Percentiles rank a stretch among this genome's conserved stretches.
These are phyloP conservation scores for Alexandromys fortis DNA, from an alignment of 2,113 vertebrate genomes.

Conservation along the genomic window DNA sequence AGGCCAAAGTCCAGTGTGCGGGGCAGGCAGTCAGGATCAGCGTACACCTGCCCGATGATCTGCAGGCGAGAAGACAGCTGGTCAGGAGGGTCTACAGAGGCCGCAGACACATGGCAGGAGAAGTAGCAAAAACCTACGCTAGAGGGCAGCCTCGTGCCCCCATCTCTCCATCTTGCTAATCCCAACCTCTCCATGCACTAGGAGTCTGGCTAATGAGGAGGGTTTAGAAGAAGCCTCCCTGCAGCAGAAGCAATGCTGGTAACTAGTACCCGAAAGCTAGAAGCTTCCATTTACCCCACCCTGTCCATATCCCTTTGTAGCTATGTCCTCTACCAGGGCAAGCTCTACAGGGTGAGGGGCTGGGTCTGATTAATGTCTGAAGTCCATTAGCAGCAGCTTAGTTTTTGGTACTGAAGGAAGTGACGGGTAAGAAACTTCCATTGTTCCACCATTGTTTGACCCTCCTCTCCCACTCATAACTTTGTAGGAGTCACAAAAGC, in stretches of 20 bases:
- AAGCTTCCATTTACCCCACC: background rate
- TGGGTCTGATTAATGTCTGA: background rate
- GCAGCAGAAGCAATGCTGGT: background rate
- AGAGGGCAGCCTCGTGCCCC: background rate
- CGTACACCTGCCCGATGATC: slow-evolving; percentile 99
- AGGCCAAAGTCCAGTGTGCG: slow-evolving; percentile 96
- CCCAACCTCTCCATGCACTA: background rate
- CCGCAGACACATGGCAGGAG: background rate
- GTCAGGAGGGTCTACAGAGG: background rate
- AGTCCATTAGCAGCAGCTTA: background rate
- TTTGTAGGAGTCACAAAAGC: background rate
- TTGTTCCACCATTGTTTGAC: background rate
- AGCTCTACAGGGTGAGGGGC: background rate
- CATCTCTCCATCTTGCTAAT: background rate
- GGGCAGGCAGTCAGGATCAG: slow-evolving; percentile 96
- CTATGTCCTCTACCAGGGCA: background rate
- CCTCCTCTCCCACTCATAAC: background rate
- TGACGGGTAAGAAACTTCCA: background rate
- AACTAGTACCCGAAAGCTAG: background rate
- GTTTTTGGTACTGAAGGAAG: slow-evolving; percentile 4
- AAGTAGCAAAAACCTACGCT: background rate
- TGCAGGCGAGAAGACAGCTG: slow-evolving; percentile 69
- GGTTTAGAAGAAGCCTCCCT: background rate
- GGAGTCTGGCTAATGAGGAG: background rate
- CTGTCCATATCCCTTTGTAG: background rate